A percentile compares a stretch with the other conserved stretches of the same genome.
phyloP scores from a whole-genome alignment of 2,113 vertebrate genomes.

The Dasyornis broadbenti region DNA sequence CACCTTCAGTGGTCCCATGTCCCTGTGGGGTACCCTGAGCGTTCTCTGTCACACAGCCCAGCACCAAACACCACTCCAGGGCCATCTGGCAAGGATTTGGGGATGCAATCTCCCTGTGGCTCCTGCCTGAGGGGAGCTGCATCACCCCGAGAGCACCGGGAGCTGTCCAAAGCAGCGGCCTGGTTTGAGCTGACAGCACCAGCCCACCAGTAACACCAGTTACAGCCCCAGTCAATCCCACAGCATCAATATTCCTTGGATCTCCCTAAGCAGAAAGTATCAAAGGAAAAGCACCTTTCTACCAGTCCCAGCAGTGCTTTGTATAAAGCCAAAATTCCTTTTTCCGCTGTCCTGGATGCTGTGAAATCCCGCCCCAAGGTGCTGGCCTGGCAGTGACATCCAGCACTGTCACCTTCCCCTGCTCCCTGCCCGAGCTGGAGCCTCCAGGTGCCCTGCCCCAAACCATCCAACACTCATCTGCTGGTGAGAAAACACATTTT shows the following conservation, averaged over 20 bases:
- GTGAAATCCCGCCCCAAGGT: neutral
- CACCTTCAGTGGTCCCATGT: too few relatives aligned
- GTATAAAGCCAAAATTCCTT: neutral
- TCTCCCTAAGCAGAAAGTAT: neutral
- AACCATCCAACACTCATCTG: neutral
- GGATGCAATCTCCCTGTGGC: neutral
- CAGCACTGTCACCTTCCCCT: neutral
- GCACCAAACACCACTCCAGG: neutral
- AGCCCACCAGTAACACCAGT: neutral
- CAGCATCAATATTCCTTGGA: neutral
- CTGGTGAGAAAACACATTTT: constrained; percentile 25
- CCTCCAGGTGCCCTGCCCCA: neutral
- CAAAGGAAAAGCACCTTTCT: neutral
- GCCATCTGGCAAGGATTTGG: neutral
- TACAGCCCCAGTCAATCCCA: neutral
- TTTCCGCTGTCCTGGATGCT: neutral
- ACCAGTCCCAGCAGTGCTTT: neutral
- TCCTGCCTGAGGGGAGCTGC: neutral
- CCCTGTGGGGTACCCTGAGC: neutral
- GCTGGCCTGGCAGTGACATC: neutral
- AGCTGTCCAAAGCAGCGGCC: neutral
- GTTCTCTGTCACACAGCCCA: neutral
- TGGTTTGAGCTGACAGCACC: neutral
- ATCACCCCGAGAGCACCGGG: too few relatives aligned
- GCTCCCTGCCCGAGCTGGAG: neutral